These are phyloP conservation scores for Urocynchramus pylzowi DNA, from an alignment of 2,113 vertebrate species.

Conservation along the genomic window DNA sequence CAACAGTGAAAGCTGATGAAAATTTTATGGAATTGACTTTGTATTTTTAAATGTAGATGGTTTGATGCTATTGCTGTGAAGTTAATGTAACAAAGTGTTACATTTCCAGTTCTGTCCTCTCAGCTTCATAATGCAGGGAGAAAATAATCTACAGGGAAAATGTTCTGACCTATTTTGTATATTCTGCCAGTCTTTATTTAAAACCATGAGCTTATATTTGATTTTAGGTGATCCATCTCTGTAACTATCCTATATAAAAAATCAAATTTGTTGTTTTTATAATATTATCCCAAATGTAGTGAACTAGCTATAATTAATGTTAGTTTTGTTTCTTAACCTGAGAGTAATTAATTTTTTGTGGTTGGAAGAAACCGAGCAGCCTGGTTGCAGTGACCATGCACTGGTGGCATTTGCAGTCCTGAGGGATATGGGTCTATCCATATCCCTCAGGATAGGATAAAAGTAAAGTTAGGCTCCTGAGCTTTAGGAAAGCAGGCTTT, in stretches of 20 bases:
- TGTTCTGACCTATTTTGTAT: background rate
- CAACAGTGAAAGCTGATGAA: background rate
- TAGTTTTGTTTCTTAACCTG: background rate
- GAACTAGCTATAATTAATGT: background rate
- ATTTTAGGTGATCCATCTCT: background rate
- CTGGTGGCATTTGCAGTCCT: background rate
- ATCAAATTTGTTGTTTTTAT: background rate
- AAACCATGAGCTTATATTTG: background rate
- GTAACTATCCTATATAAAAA: background rate
- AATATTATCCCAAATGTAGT: background rate
- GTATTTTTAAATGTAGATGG: background rate
- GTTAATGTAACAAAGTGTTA: background rate
- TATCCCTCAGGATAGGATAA: too few species aligned
- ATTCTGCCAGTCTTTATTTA: background rate
- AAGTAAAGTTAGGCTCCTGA: background rate
- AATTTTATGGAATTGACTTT: background rate
- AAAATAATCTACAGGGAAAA: background rate
- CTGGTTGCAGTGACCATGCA: background rate
- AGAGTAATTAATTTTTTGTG: background rate
- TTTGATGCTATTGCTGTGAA: background rate
- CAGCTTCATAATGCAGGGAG: background rate
- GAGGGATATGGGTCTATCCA: background rate
- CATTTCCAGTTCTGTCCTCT: background rate
- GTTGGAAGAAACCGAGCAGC: background rate
- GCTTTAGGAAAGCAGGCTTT: background rate